Evolutionary conservation across 2,888 invertebrate species (phyloP).

Genomic region (Ecdyonurus torrentis): DNA sequence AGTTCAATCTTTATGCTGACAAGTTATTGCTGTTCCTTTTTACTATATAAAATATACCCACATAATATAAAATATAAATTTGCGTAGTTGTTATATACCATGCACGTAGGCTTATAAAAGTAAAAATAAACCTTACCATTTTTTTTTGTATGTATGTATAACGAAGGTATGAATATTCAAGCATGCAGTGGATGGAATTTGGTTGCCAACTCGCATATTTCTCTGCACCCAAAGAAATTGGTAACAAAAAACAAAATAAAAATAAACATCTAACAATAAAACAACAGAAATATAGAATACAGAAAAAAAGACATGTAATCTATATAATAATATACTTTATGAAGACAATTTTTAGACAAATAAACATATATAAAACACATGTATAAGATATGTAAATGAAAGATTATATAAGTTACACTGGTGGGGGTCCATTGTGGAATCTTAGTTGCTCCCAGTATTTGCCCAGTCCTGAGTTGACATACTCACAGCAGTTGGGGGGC

Average conservation of each 20-base stretch:
- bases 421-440: background rate
- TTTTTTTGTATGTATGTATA: no score
- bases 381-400: background rate
- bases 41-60: no score
- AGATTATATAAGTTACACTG: background rate
- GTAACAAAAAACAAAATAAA: background rate
- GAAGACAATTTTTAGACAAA: no score
- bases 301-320: background rate
- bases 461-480: background rate
- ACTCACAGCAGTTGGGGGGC: constrained; percentile 3
- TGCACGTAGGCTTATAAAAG: background rate
- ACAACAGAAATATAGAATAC: background rate
- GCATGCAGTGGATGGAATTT: background rate
- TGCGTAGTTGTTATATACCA: background rate
- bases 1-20: no score
- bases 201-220: background rate
- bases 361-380: no score
- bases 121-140: background rate
- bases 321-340: no score
- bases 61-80: no score
- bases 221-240: background rate
- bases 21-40: no score
- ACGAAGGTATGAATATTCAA: no score
- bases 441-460: background rate
- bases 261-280: background rate